Base-by-base conservation (phyloP, 2,113 vertebrate species). In the Lonchura striata region DNA sequence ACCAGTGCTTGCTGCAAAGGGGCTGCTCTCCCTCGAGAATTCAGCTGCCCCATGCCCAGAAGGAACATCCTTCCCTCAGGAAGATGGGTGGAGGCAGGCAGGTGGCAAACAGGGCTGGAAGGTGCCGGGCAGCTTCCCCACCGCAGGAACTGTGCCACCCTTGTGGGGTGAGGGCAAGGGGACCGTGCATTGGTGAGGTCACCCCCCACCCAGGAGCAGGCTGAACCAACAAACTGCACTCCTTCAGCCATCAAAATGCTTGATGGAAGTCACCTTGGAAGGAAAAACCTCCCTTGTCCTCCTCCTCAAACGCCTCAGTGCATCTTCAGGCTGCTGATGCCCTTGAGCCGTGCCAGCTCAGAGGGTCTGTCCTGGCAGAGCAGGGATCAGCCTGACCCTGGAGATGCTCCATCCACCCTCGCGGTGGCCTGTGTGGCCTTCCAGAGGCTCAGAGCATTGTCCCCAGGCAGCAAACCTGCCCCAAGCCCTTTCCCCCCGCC, bases 331-430 rank as follows among this genome's bases (percentile, higher is more conserved):
- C 41, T 84, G 69, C 47, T 65, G 47, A n/a, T 64, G n/a, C 23
- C 44, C 53, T 56, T n/a, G 35, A 77, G 28, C 11, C 25, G 13
- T 50, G 20, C 10, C 52, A 72, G 1, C 21, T 60, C 41, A 19
- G 49, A 39, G 20, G 24, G 17, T 24, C 53, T 80, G 25, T 31
- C 35, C n/a, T 41, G 42, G 39, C 59, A 46, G 41, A 60, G 28
- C 7, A 13, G 54, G 28, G 31, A 72, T 35, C 35, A 88, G 30
- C 13, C 49, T 64, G 37, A 18, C 6, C 35, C 44, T 11, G 11
- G 30, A 65, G 72, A 52, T 63, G 59, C 30, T 82, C 0, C 0
- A 15, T 37, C 24, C 39, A 50, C 23, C 37, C 46, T 70, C 0
- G 0, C 27, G 28, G 65, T 78, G 50, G 59, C 53, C 25, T 69